phyloP scores from a whole-genome alignment of 1,140 invertebrate species.

The Heliconius eleuchia region DNA sequence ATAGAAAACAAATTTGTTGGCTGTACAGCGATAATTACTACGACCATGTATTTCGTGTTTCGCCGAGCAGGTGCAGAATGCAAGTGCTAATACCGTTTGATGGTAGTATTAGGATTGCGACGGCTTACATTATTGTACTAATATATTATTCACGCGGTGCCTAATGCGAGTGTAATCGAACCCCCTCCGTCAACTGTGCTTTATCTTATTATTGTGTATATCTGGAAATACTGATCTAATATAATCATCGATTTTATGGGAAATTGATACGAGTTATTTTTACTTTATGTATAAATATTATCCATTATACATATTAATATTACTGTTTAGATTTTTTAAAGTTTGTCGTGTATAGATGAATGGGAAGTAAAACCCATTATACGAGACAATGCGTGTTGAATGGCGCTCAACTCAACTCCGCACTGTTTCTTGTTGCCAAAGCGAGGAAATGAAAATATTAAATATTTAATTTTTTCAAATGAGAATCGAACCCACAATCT shows the following conservation, averaged over 20 bases:
- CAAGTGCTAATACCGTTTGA: conserved; percentile 35
- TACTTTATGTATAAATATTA: neutral
- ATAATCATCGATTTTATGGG: neutral
- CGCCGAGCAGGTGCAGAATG: conserved; percentile 28
- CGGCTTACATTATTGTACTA: conserved; percentile 34
- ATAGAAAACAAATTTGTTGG: neutral
- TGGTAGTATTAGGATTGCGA: conserved; percentile 33
- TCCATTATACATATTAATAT: no score
- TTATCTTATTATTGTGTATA: neutral
- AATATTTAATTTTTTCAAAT: no score
- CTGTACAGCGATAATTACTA: conserved; percentile 24
- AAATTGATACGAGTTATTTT: neutral
- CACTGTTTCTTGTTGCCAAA: neutral
- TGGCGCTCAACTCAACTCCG: neutral
- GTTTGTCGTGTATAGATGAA: neutral
- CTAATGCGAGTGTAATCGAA: neutral
- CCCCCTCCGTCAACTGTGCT: neutral
- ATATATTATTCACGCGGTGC: conserved; percentile 20
- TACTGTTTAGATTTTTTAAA: neutral
- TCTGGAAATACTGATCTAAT: neutral
- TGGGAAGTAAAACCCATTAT: neutral
- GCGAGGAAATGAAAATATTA: neutral
- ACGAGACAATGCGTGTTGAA: neutral
- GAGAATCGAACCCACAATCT: no score
- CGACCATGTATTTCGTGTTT: conserved; percentile 13